Conservation (phyloP, 2,113 vertebrate genomes). For the Pandion haliaetus region DNA sequence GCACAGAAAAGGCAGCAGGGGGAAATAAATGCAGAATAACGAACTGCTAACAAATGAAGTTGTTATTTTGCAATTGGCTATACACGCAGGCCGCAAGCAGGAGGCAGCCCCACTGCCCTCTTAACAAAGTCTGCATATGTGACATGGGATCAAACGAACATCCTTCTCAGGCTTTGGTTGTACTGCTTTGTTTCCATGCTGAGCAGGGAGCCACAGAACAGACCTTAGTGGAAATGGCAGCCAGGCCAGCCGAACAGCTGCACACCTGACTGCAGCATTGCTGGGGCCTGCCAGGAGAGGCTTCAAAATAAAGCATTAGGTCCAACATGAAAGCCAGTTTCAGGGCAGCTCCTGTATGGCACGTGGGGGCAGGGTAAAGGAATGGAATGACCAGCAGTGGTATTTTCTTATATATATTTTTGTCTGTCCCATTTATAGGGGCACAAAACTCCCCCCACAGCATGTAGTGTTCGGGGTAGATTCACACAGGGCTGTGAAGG, state of each 20-base stretch:
- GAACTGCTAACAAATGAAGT: neutral
- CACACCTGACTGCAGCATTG: neutral
- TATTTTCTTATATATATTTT: neutral
- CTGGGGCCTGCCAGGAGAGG: fast-evolving
- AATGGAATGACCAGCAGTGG: neutral
- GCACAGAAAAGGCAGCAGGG: neutral
- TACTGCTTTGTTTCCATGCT: neutral
- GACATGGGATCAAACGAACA: neutral
- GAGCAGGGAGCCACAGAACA: neutral
- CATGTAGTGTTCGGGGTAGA: neutral
- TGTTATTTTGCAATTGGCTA: neutral
- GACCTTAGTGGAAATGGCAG: neutral
- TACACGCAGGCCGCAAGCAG: fast-evolving
- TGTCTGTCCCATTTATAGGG: neutral
- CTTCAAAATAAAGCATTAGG: neutral
- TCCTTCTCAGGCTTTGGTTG: neutral
- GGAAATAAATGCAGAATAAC: neutral
- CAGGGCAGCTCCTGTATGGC: neutral
- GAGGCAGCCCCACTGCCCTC: neutral
- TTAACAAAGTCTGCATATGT: neutral
- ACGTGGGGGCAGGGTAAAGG: neutral
- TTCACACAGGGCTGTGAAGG: neutral
- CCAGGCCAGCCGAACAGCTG: neutral
- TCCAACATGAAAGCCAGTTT: neutral
- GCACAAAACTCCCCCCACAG: neutral